phyloP scores from a whole-genome alignment of 2,113 vertebrate species.

The Zapornia atra region DNA sequence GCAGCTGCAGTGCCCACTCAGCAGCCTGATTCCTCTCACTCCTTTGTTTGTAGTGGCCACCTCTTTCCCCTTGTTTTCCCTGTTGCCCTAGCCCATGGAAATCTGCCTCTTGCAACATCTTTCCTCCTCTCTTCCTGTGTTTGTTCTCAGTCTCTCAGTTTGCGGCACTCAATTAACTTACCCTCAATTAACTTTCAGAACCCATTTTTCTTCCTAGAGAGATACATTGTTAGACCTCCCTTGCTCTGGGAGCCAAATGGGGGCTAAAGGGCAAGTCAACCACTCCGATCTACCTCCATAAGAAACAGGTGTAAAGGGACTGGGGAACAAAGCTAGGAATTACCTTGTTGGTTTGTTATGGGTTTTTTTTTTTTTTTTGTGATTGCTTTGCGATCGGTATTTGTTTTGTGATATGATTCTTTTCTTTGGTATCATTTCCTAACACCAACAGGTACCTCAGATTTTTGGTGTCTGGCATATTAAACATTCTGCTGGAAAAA shows the following conservation, averaged over 20 bases:
- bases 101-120: neutral
- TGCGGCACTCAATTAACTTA: neutral
- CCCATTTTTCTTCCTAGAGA: neutral
- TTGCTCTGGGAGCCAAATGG: neutral
- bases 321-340: neutral
- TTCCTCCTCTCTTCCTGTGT: neutral
- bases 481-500: neutral
- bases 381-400: neutral
- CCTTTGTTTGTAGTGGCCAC: neutral
- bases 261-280: neutral
- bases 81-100: neutral
- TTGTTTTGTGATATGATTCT: neutral
- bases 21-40: neutral
- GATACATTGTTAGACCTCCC: fast-evolving
- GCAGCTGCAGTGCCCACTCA: fast-evolving
- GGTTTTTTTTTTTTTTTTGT: neutral
- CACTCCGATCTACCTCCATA: neutral
- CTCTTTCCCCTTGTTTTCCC: neutral
- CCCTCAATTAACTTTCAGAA: neutral
- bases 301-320: neutral
- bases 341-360: neutral
- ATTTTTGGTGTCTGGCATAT: neutral
- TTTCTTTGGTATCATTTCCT: neutral
- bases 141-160: fast-evolving
- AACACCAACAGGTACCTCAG: neutral